These are phyloP conservation scores for Hemaris fuciformis DNA, from an alignment of 2,888 invertebrate species.

Conservation along the genomic window DNA sequence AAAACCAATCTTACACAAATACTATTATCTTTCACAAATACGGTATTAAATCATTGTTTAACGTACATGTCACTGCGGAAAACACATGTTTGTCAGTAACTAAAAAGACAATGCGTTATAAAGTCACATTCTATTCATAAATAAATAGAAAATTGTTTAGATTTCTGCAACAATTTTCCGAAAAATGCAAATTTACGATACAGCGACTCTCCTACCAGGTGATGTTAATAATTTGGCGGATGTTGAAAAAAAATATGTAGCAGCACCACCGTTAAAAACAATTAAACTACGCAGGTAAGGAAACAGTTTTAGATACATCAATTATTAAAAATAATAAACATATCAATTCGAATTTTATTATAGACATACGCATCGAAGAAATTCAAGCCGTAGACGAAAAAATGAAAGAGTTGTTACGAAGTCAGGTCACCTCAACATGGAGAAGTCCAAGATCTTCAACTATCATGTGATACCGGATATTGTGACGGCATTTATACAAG, in stretches of 20 bases:
- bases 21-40: conserved; percentile 26
- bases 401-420: conserved; percentile 86
- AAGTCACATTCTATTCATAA: neutral
- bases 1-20: conserved; percentile 21
- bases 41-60: conserved; percentile 6
- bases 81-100: conserved; percentile 13
- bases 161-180: neutral
- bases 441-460: conserved; percentile 86
- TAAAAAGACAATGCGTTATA: conserved; percentile 2
- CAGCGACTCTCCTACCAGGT: neutral
- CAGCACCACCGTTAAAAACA: neutral
- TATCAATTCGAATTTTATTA: conserved; percentile 15
- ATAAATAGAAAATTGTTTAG: neutral
- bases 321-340: neutral
- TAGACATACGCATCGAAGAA: conserved; percentile 39
- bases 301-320: conserved; percentile 19
- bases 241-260: neutral
- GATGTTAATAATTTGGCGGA: neutral
- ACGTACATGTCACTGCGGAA: conserved; percentile 13
- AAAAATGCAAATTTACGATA: neutral
- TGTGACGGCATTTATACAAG: conserved; percentile 90
- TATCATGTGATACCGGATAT: conserved; percentile 86
- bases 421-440: conserved; percentile 92
- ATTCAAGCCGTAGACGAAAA: conserved; percentile 35
- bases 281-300: neutral